Evolutionary conservation across 2,113 vertebrate species (phyloP).

Genomic region (Trinectes maculatus): DNA sequence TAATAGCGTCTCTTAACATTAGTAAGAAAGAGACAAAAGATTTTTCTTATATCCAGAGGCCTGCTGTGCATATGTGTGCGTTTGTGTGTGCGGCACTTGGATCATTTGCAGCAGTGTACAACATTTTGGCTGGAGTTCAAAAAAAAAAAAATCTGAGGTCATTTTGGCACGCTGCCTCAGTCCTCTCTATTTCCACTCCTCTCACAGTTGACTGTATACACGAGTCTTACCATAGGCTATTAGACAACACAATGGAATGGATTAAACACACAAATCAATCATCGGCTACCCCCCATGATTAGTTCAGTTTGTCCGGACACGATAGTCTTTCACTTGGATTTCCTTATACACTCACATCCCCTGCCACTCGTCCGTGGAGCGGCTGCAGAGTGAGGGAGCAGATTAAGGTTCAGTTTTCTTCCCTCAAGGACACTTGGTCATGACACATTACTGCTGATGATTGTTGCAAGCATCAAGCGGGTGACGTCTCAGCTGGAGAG

Average conservation of each 20-base stretch:
- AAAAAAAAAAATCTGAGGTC: slow-evolving; percentile 52
- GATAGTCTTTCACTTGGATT: slow-evolving; percentile 48
- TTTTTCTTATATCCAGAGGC: slow-evolving; percentile 36
- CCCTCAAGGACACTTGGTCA: slow-evolving; percentile 74
- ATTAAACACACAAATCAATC: slow-evolving; percentile 70
- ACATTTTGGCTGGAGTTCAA: slow-evolving; percentile 46
- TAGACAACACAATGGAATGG: slow-evolving; percentile 61
- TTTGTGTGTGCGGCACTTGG: slow-evolving; percentile 33
- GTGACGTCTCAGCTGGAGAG: slow-evolving; percentile 69
- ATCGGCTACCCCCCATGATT: slow-evolving; percentile 24
- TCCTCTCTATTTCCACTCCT: slow-evolving; percentile 63
- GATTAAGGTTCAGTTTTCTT: slow-evolving; percentile 61
- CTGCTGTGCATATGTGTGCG: too few relatives aligned
- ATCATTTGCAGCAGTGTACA: slow-evolving; percentile 39
- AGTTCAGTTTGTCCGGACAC: slow-evolving; percentile 21
- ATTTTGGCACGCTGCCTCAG: slow-evolving; percentile 51
- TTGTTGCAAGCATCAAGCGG: slow-evolving; percentile 60
- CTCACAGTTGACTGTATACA: slow-evolving; percentile 63
- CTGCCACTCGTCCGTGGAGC: slow-evolving; percentile 17
- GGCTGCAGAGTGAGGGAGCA: slow-evolving; percentile 49
- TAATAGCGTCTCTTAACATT: slow-evolving; percentile 41
- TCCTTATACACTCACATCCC: slow-evolving; percentile 29
- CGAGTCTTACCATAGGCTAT: slow-evolving; percentile 57
- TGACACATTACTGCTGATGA: slow-evolving; percentile 75
- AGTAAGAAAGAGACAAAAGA: slow-evolving; percentile 10